Conservation (phyloP, 2,888 invertebrate genomes). For the Cenopis cana region DNA sequence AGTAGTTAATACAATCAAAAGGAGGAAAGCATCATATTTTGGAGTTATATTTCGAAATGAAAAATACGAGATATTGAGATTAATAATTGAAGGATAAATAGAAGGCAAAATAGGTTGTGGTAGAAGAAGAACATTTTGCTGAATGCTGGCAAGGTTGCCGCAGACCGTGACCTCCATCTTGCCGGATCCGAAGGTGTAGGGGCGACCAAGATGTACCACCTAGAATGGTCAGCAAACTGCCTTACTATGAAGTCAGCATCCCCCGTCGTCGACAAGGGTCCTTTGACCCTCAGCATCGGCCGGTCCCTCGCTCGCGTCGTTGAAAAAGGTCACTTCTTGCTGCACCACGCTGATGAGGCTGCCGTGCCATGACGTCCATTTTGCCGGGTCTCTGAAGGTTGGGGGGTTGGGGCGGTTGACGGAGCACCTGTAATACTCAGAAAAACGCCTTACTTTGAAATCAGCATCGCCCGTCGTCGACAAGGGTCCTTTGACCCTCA, state of each 20-base stretch:
- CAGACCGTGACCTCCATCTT: constrained; percentile 63
- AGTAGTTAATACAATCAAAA: no score
- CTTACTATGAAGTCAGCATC: constrained; percentile 59
- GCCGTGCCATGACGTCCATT: constrained; percentile 62
- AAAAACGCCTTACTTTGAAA: constrained; percentile 60
- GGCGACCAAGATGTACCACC: constrained; percentile 63
- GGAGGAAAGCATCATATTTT: no score
- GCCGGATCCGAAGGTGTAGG: constrained; percentile 61
- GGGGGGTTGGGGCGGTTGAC: no score
- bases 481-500: constrained; percentile 63
- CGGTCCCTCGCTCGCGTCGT: constrained; percentile 57
- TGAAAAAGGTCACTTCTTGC: constrained; percentile 62
- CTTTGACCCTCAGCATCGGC: constrained; percentile 61
- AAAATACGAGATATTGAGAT: no score
- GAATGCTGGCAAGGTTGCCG: constrained; percentile 56
- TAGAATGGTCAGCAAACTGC: constrained; percentile 49
- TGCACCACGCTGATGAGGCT: constrained; percentile 60
- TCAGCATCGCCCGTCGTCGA: constrained; percentile 53
- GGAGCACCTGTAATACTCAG: no score
- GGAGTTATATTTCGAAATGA: no score
- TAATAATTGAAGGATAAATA: no score
- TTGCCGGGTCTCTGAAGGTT: no score
- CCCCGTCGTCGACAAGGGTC: constrained; percentile 53
- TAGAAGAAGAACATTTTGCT: no score
- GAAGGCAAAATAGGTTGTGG: no score